Conservation (phyloP, 2,113 vertebrate species). For the Puntigrus tetrazona region DNA sequence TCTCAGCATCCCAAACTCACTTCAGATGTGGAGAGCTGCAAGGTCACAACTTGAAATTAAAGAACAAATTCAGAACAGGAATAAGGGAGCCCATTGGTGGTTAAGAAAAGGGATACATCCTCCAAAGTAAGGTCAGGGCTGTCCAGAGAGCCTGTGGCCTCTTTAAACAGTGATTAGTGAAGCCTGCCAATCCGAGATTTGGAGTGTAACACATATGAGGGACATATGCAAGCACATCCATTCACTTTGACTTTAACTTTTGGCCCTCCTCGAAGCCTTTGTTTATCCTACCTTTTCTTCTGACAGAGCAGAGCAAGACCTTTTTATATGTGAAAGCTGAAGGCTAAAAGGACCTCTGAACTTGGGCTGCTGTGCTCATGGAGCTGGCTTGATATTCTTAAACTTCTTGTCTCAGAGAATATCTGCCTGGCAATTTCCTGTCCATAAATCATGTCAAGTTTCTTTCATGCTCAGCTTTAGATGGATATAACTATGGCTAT, state of each 20-base stretch:
- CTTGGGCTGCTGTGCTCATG: slow-evolving; percentile 18
- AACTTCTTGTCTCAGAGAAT: slow-evolving; percentile 44
- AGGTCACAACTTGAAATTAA: slow-evolving; percentile 52
- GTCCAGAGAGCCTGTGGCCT: slow-evolving; percentile 39
- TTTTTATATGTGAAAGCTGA: slow-evolving; percentile 6
- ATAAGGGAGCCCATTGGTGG: slow-evolving; percentile 16
- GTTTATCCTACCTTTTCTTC: background rate
- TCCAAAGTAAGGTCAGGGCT: slow-evolving; percentile 45
- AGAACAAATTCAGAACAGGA: slow-evolving; percentile 58
- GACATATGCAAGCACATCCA: slow-evolving; percentile 12
- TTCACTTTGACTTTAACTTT: background rate
- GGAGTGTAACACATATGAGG: background rate
- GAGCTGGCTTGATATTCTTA: slow-evolving; percentile 23
- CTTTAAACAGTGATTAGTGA: slow-evolving; percentile 46
- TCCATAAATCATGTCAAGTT: slow-evolving; percentile 48
- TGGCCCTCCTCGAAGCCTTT: slow-evolving; percentile 8
- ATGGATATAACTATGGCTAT: background rate
- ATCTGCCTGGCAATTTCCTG: slow-evolving; percentile 53
- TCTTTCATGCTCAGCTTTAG: background rate
- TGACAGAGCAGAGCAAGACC: background rate
- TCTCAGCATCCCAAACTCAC: slow-evolving; percentile 50
- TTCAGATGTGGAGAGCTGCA: slow-evolving; percentile 45
- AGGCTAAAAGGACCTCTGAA: slow-evolving; percentile 31
- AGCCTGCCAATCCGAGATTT: slow-evolving; percentile 38
- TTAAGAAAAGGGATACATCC: slow-evolving; percentile 17